phyloP scores from a whole-genome alignment of 2,797 vertebrate species.

The Lacerta agilis region DNA sequence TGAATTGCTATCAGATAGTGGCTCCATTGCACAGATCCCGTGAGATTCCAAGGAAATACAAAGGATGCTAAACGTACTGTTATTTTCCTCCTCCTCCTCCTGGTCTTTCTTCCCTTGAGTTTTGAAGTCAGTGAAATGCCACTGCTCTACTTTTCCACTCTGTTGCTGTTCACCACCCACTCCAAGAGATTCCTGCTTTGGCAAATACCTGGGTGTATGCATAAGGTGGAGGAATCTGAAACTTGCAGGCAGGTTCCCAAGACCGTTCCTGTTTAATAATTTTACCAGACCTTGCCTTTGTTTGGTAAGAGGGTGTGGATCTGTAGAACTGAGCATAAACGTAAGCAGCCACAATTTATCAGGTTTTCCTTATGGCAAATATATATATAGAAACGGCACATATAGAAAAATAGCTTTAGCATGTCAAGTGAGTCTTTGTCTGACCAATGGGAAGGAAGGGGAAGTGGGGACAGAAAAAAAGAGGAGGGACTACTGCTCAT shows the following conservation, averaged over 20 bases:
- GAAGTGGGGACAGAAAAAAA: not conserved
- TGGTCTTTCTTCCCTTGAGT: not conserved
- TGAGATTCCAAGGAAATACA: fast-evolving
- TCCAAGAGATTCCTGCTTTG: fast-evolving
- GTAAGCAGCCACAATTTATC: not conserved
- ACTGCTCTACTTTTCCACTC: not conserved
- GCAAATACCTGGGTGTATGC: not conserved
- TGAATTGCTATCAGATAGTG: not conserved
- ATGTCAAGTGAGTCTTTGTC: not conserved
- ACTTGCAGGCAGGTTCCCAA: not conserved
- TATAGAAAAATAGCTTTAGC: not conserved
- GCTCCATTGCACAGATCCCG: not conserved
- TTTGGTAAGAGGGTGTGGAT: conserved; percentile 49
- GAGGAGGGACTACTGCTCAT: not conserved
- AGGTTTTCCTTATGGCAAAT: not conserved
- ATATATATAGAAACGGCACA: not conserved
- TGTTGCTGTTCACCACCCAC: fast-evolving
- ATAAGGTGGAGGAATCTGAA: not conserved
- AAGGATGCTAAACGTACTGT: not conserved
- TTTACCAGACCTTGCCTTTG: conserved; percentile 36
- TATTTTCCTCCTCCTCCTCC: fast-evolving
- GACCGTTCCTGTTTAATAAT: not conserved
- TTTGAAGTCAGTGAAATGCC: not conserved
- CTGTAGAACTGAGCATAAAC: not conserved
- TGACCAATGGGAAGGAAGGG: not conserved